Evolutionary conservation across 2,113 vertebrate genomes (phyloP).

Genomic region (Clarias macrocephalus): DNA sequence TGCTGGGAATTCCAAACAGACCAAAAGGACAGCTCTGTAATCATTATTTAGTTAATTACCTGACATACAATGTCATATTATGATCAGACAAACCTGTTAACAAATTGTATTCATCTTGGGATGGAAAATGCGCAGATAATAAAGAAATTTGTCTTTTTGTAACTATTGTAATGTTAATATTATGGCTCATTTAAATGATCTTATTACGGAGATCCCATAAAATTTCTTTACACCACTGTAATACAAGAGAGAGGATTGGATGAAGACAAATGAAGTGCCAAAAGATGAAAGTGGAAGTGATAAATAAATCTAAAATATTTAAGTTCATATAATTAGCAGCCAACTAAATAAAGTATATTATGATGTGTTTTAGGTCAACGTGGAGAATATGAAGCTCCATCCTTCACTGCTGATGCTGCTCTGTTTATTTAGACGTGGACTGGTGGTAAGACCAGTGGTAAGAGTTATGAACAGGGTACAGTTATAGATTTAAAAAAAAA

Average conservation of each 20-base stretch:
- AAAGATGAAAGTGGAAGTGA: background rate
- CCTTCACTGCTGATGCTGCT: conserved; percentile 55
- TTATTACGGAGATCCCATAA: too few species aligned
- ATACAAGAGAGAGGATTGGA: background rate
- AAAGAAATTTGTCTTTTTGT: too few species aligned
- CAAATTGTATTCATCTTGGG: too few species aligned
- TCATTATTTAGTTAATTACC: too few species aligned
- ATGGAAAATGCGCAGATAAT: too few species aligned
- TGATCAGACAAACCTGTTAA: too few species aligned
- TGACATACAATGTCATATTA: too few species aligned
- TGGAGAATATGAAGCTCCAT: conserved; percentile 54
- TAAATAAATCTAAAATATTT: background rate
- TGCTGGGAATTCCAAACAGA: too few species aligned
- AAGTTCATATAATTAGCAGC: background rate
- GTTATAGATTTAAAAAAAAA: background rate
- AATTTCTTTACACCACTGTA: background rate
- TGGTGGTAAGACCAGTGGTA: conserved; percentile 46
- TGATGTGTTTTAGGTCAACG: conserved; percentile 43
- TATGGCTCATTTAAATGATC: too few species aligned
- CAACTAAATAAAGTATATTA: background rate
- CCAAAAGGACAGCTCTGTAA: too few species aligned
- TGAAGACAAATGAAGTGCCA: background rate
- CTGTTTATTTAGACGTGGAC: conserved; percentile 47
- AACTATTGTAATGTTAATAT: too few species aligned
- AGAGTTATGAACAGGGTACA: background rate